phyloP scores from a whole-genome alignment of 2,888 invertebrate species.

The Junonia oenone region DNA sequence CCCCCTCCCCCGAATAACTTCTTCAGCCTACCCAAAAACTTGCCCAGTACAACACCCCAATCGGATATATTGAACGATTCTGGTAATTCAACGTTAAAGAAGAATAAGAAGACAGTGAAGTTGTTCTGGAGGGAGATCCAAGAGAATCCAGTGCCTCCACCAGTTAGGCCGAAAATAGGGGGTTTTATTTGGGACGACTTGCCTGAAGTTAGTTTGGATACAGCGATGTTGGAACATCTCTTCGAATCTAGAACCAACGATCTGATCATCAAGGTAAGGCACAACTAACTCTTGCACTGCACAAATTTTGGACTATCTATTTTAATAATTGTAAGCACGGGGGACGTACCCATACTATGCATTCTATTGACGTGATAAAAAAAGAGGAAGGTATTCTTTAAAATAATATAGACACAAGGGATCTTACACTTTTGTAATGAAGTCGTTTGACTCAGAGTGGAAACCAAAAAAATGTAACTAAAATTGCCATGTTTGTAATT shows the following conservation, averaged over 20 bases:
- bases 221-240: conserved; percentile 94
- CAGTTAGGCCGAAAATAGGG: conserved; percentile 78
- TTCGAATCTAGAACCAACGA: conserved; percentile 98
- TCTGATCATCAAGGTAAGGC: conserved; percentile 88
- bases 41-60: conserved; percentile 49
- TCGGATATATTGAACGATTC: conserved; percentile 60
- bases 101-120: conserved; percentile 97
- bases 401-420: too few species aligned
- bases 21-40: conserved; percentile 61
- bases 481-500: too few species aligned
- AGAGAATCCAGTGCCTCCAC: conserved; percentile 82
- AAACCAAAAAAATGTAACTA: too few species aligned
- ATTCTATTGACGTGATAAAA: too few species aligned
- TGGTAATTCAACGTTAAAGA: conserved; percentile 81
- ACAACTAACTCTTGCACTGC: background rate
- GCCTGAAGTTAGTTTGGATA: conserved; percentile 90
- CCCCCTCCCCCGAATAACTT: conserved; percentile 75
- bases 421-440: too few species aligned
- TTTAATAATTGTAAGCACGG: too few species aligned
- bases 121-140: conserved; percentile 98
- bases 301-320: background rate
- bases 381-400: too few species aligned
- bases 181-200: conserved; percentile 96
- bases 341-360: too few species aligned
- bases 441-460: too few species aligned